Percentiles rank a stretch among this genome's conserved stretches.
phyloP scores from a whole-genome alignment of 2,113 vertebrate species.

The Cryptomyrus ogoouensis region DNA sequence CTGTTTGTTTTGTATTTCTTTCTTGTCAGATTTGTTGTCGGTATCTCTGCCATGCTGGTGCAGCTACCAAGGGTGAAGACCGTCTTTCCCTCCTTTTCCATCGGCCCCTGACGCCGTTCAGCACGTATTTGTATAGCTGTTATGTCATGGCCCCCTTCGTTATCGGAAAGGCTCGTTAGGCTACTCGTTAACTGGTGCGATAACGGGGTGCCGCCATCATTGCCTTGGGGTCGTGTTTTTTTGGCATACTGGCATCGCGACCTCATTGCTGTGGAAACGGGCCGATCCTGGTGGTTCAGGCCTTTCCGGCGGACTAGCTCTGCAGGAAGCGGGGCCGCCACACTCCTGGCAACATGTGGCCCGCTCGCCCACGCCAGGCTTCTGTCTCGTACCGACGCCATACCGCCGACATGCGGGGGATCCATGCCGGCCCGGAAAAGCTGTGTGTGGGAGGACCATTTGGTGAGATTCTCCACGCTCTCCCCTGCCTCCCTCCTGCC shows the following conservation, averaged over 20 bases:
- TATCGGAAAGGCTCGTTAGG: not conserved
- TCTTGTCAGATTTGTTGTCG: not conserved
- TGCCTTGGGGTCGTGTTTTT: not conserved
- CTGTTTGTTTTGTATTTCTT: not conserved
- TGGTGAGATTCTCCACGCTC: slow-evolving; percentile 39
- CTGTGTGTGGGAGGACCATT: slow-evolving; percentile 60
- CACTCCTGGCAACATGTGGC: slow-evolving; percentile 19
- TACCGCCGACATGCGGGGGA: slow-evolving; percentile 44
- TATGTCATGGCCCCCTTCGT: not conserved
- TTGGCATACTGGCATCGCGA: not conserved
- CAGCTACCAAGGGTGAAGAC: not conserved
- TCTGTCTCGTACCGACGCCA: slow-evolving; percentile 34
- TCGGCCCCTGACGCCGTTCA: not conserved
- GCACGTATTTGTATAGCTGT: not conserved
- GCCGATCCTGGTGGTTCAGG: not conserved
- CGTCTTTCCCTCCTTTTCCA: not conserved
- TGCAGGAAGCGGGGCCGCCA: not conserved
- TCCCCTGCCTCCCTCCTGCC: not conserved
- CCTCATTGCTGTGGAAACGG: not conserved
- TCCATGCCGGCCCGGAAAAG: slow-evolving; percentile 54
- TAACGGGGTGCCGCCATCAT: not conserved
- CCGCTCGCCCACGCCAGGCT: slow-evolving; percentile 44
- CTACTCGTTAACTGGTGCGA: not conserved
- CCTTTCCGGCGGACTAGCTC: slow-evolving; percentile 16
- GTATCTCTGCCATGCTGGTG: not conserved